Percentiles rank a stretch among this genome's conserved stretches.
These are phyloP conservation scores for Tromatobia lineatoria DNA, from an alignment of 2,888 invertebrate species.

Conservation along the genomic window DNA sequence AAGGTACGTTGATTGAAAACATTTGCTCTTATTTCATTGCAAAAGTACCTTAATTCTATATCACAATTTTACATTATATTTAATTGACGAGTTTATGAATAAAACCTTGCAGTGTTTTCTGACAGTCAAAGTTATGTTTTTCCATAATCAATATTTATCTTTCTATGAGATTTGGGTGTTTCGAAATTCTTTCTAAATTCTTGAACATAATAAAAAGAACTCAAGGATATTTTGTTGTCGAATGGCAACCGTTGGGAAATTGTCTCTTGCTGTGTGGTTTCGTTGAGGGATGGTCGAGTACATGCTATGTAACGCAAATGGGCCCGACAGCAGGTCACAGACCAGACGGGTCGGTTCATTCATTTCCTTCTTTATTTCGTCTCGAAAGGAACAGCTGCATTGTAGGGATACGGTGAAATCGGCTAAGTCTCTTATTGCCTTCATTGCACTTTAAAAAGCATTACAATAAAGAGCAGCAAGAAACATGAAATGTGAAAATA, in stretches of 20 bases:
- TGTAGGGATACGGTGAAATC: constrained; percentile 66
- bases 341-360: constrained; percentile 60
- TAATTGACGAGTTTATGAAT: too few species aligned
- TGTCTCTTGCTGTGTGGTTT: constrained; percentile 1
- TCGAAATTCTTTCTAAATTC: too few species aligned
- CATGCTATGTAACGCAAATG: constrained; percentile 35
- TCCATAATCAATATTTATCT: too few species aligned
- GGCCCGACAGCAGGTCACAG: constrained; percentile 49
- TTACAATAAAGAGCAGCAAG: neutral
- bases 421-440: constrained; percentile 38
- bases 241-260: neutral
- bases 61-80: too few species aligned
- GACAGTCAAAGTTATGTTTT: too few species aligned
- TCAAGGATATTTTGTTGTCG: neutral
- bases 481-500: neutral
- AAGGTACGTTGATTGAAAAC: too few species aligned
- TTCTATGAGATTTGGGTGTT: too few species aligned
- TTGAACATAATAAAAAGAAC: neutral
- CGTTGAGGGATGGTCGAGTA: constrained; percentile 1
- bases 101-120: too few species aligned
- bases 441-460: neutral
- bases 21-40: too few species aligned
- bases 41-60: too few species aligned
- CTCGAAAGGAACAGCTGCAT: constrained; percentile 69
- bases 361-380: constrained; percentile 60